These are phyloP conservation scores for Agrypnia vestita DNA, from an alignment of 1,140 invertebrate species.

Conservation along the genomic window DNA sequence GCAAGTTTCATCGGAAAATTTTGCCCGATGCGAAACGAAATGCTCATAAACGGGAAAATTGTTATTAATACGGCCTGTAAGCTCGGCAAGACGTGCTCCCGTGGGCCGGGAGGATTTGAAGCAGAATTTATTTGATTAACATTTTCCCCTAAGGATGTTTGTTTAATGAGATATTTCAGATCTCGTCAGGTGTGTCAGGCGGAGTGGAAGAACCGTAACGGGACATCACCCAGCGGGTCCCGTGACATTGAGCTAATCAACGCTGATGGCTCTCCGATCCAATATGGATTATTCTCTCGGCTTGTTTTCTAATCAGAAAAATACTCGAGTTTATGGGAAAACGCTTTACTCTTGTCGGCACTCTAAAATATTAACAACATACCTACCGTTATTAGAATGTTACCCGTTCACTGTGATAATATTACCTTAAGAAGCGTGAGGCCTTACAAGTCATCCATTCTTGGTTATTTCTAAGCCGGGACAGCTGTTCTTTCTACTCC, in stretches of 20 bases:
- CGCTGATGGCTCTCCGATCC: background rate
- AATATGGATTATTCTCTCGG: background rate
- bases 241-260: background rate
- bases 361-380: too few relatives aligned
- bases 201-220: background rate
- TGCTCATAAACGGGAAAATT: conserved; percentile 8
- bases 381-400: too few relatives aligned
- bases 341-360: too few relatives aligned
- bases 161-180: background rate
- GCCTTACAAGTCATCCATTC: too few relatives aligned
- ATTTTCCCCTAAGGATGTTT: background rate
- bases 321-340: too few relatives aligned
- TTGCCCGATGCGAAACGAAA: conserved; percentile 23
- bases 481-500: too few relatives aligned
- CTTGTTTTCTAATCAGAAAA: background rate
- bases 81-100: background rate
- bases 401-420: too few relatives aligned
- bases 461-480: too few relatives aligned
- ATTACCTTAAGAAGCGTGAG: too few relatives aligned
- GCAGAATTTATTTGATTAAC: conserved; percentile 28
- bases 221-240: background rate
- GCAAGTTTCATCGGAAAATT: conserved; percentile 29
- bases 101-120: background rate
- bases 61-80: conserved; percentile 23
- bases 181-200: conserved; percentile 10